Base-by-base conservation (phyloP, 2,888 invertebrate genomes). In the Himalopsyche anomala region DNA sequence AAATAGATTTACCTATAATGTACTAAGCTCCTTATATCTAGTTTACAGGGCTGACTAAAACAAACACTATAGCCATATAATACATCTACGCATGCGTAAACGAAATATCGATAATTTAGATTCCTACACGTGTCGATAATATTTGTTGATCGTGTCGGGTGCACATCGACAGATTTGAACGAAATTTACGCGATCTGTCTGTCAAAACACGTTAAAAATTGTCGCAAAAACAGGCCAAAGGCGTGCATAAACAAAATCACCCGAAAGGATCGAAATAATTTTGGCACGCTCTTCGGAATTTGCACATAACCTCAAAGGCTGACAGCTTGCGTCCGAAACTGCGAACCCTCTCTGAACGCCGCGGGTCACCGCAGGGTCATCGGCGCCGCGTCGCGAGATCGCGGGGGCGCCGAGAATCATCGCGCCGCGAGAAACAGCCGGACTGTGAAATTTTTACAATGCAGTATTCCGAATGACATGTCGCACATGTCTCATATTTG, bases 111-210 rank as follows among this genome's bases (percentile, higher is more conserved):
- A 87, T 87, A 87, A 87, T 83, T 87, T 82, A 87, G 87, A 83
- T 85, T 85, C 83, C 87, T 87, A 87, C 87, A 87, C 87, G 87
- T 87, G 87, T 87, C 87, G 87, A 85, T 87, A 87, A 87, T 81
- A 87, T 87, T 87, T 87, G 87, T 87, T 87, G 87, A 87, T 87
- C 83, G 87, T 87, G 85, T 85, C 42, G 85, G 86, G 85, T 80
- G 85, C 85, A 85, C 85, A 85, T 83, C 81, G 83, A 87, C 87
- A 83, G 85, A 87, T 87, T 87, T 83, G 85, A 87, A 85, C 85
- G 85, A 85, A 85, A 85, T 85, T 82, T 74, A 85, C 87, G 87
- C 85, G 85, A 87, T 87, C 85, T 85, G 74, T 83, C 83, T 79
- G 83, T 83, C 83, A 85, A 87, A 87, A 87, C 85, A 87, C 74